Evolutionary conservation across 2,888 invertebrate species (phyloP).

Genomic region (Colletes collaris): DNA sequence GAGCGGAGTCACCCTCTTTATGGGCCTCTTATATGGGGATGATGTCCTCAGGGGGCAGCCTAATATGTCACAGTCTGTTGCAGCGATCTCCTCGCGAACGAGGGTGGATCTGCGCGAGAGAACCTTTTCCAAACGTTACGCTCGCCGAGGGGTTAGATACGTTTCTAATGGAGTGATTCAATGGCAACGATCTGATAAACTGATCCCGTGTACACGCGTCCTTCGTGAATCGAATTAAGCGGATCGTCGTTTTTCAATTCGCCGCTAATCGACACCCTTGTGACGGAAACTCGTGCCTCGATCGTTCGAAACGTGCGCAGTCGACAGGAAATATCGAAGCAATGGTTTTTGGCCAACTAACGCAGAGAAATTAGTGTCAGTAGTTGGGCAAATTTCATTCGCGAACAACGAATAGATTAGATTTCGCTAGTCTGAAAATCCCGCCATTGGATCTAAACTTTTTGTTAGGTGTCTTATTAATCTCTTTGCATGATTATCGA

Average conservation of each 20-base stretch:
- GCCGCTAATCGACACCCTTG: constrained; percentile 8
- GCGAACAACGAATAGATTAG: too few species aligned
- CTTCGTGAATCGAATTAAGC: constrained; percentile 59
- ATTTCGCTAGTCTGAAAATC: too few species aligned
- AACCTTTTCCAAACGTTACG: constrained; percentile 54
- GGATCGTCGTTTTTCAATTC: constrained; percentile 56
- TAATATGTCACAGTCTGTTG: constrained; percentile 83
- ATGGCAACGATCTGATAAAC: constrained; percentile 80
- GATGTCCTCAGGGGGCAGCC: constrained; percentile 79
- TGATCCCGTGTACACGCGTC: constrained; percentile 57
- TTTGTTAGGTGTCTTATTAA: too few species aligned
- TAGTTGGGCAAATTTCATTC: too few species aligned
- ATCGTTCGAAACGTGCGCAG: neutral
- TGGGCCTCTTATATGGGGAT: constrained; percentile 76
- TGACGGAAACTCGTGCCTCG: neutral
- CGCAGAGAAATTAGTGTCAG: too few species aligned
- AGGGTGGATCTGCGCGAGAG: constrained; percentile 60
- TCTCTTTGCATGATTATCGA: too few species aligned
- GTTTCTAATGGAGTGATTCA: constrained; percentile 82
- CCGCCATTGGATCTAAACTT: too few species aligned
- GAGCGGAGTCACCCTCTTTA: constrained; percentile 72
- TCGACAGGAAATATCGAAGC: neutral
- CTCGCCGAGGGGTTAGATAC: constrained; percentile 69
- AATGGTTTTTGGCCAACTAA: too few species aligned
- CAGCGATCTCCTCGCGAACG: constrained; percentile 77